phyloP scores from a whole-genome alignment of 2,797 vertebrate genomes.

The Syngnathus acus region DNA sequence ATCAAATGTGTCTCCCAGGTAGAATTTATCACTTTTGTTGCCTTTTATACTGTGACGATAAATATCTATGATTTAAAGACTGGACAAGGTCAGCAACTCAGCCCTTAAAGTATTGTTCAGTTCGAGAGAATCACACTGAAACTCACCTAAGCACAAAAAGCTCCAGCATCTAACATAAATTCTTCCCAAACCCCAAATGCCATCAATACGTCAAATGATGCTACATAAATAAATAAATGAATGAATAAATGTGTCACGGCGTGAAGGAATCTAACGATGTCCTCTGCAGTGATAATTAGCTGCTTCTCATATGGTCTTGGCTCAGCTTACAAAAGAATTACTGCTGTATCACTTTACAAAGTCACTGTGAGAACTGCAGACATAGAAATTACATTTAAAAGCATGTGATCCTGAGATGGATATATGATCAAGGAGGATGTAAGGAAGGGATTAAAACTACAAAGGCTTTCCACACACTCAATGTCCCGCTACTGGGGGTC shows the following conservation, averaged over 20 bases:
- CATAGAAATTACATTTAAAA: slow-evolving; percentile 20
- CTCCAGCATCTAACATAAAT: slow-evolving; percentile 12
- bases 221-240: not conserved
- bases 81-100: slow-evolving; percentile 26
- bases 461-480: slow-evolving; percentile 33
- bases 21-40: no score
- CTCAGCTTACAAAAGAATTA: slow-evolving; percentile 31
- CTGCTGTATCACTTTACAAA: slow-evolving; percentile 15
- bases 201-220: not conserved
- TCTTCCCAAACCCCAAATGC: slow-evolving; percentile 30
- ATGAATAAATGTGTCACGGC: not conserved
- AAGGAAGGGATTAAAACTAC: slow-evolving; percentile 47
- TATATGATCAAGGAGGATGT: slow-evolving; percentile 40
- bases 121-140: not conserved
- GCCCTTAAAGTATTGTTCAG: not conserved
- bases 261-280: slow-evolving; percentile 5
- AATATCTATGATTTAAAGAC: slow-evolving; percentile 15
- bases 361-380: slow-evolving; percentile 25
- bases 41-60: no score
- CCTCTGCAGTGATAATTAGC: slow-evolving; percentile 17
- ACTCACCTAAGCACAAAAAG: not conserved
- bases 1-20: no score
- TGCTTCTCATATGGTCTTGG: slow-evolving; percentile 14
- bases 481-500: slow-evolving; percentile 24
- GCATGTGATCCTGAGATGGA: slow-evolving; percentile 33